Evolutionary conservation across 2,113 vertebrate species (phyloP).

Genomic region (Numida meleagris): DNA sequence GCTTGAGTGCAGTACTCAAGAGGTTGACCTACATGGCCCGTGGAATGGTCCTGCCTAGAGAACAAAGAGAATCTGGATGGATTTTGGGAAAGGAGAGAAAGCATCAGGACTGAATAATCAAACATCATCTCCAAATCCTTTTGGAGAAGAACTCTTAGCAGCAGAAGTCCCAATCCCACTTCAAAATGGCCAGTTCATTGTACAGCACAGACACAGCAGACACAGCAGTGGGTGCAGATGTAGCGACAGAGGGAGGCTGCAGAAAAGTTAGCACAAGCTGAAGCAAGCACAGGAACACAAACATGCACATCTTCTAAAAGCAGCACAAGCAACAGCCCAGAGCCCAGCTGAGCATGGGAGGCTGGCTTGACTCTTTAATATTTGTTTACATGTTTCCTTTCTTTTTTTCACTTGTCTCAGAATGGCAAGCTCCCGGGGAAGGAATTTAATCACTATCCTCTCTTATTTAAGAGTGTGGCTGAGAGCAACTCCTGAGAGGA

Average conservation of each 20-base stretch:
- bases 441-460: constrained; percentile 29
- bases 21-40: background rate
- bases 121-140: background rate
- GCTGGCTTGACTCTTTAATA: background rate
- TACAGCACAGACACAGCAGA: background rate
- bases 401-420: constrained; percentile 17
- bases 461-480: constrained; percentile 1
- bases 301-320: background rate
- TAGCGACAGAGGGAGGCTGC: background rate
- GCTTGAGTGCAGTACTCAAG: background rate
- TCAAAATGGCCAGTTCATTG: background rate
- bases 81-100: background rate
- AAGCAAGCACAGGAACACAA: background rate
- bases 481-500: constrained; percentile 12
- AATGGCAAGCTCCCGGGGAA: constrained; percentile 23
- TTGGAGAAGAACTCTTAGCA: background rate
- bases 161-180: background rate
- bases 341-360: constrained; percentile 16
- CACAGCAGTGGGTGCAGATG: background rate
- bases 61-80: background rate
- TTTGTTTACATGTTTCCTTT: constrained; percentile 42
- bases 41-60: background rate
- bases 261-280: background rate
- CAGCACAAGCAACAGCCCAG: background rate
- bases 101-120: background rate